Conservation (phyloP, 2,113 vertebrate species). For the Aramus guarauna region DNA sequence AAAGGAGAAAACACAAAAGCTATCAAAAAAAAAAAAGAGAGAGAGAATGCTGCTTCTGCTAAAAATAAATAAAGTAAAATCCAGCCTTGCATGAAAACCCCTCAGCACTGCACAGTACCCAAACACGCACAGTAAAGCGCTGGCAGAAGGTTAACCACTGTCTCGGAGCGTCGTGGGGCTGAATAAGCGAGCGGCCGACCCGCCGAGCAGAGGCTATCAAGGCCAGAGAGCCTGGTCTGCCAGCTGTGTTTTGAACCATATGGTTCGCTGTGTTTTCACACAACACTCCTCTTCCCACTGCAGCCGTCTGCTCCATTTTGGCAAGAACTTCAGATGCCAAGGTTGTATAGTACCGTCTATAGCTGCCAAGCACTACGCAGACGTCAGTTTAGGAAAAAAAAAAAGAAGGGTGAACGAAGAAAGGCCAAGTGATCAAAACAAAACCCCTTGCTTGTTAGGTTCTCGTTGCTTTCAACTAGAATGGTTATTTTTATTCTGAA, state of each 20-base stretch:
- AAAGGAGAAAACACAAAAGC: neutral
- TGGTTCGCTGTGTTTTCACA: neutral
- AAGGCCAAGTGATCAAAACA: neutral
- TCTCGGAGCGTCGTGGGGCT: rapidly evolving
- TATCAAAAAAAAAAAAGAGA: neutral
- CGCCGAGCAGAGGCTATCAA: neutral
- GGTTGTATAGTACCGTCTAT: neutral
- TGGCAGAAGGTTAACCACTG: neutral
- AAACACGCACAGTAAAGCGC: rapidly evolving
- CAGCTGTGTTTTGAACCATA: neutral
- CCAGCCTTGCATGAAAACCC: neutral
- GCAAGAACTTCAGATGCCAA: neutral
- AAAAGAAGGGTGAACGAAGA: neutral
- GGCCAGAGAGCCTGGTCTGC: neutral
- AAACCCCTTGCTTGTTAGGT: rapidly evolving
- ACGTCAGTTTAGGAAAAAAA: neutral
- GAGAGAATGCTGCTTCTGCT: neutral
- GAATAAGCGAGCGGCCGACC: neutral
- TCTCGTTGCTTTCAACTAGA: neutral
- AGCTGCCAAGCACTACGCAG: neutral
- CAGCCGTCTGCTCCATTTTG: neutral
- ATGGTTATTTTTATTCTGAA: neutral
- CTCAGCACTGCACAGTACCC: rapidly evolving
- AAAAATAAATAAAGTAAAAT: neutral
- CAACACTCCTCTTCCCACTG: constrained; percentile 24